Conservation (phyloP, 2,113 vertebrate genomes). For the Rhynchopsitta pachyrhyncha region DNA sequence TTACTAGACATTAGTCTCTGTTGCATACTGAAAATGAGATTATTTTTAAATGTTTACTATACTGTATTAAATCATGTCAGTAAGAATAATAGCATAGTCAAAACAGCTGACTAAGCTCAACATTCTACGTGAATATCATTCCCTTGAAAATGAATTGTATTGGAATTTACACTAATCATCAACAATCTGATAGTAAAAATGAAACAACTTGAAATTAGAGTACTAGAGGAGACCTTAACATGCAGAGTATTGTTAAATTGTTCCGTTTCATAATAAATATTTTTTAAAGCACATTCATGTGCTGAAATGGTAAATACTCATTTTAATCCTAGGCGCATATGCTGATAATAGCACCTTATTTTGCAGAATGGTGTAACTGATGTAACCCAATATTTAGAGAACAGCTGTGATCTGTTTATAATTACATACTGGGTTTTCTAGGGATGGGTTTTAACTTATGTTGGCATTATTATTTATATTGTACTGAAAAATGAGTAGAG, state of each 20-base stretch:
- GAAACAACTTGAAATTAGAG: not conserved
- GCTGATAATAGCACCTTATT: not conserved
- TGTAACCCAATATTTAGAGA: not conserved
- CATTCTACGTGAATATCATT: not conserved
- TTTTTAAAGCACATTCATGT: not conserved
- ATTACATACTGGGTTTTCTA: not conserved
- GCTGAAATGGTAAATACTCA: not conserved
- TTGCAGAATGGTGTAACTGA: not conserved
- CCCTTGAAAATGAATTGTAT: not conserved
- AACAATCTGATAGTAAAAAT: not conserved
- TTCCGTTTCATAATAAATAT: not conserved
- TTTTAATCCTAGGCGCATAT: not conserved
- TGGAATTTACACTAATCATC: not conserved
- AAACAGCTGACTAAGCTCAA: slow-evolving; percentile 5
- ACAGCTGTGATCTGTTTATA: not conserved
- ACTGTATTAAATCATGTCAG: not conserved
- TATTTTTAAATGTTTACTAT: not conserved
- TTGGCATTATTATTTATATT: not conserved
- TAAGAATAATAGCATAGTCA: not conserved
- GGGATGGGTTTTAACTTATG: not conserved
- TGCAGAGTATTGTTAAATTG: not conserved
- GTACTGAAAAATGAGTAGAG: not conserved
- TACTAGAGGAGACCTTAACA: not conserved
- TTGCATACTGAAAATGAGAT: not conserved
- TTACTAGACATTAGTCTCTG: not conserved